Percentiles rank a stretch among this genome's conserved stretches.
phyloP scores from a whole-genome alignment of 2,797 vertebrate genomes.

The Hippoglossus hippoglossus region DNA sequence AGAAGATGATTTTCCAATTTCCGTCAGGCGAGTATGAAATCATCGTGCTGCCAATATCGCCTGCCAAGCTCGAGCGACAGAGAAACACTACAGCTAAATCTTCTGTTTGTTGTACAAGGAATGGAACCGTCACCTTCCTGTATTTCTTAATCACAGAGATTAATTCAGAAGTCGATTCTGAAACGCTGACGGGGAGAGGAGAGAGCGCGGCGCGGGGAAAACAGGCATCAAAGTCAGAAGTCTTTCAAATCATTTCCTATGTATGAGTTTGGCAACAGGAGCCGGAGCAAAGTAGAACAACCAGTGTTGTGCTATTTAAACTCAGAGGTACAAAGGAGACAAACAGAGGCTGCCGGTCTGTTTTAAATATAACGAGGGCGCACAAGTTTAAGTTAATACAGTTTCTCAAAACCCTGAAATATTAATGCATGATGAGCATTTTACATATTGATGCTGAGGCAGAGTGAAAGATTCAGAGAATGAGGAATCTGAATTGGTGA shows the following conservation, averaged over 20 bases:
- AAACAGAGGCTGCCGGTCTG: conserved; percentile 50
- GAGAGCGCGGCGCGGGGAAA: conserved; percentile 26
- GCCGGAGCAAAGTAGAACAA: conserved; percentile 55
- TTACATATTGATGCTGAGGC: conserved; percentile 20
- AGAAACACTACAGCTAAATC: conserved; percentile 64
- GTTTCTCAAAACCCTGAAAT: conserved; percentile 26
- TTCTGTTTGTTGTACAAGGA: conserved; percentile 71
- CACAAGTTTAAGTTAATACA: conserved; percentile 32
- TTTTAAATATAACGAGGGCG: conserved; percentile 33
- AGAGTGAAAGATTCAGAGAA: conserved; percentile 30
- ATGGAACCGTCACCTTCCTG: conserved; percentile 65
- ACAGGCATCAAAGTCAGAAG: conserved; percentile 64
- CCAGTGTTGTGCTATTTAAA: conserved; percentile 51
- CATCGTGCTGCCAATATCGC: conserved; percentile 69
- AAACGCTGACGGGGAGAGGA: conserved; percentile 27
- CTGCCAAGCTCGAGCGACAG: conserved; percentile 68
- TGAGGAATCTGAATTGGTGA: conserved; percentile 1
- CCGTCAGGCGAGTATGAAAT: conserved; percentile 76
- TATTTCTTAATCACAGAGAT: conserved; percentile 76
- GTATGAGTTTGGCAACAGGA: conserved; percentile 46
- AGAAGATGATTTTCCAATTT: conserved; percentile 79
- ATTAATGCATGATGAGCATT: conserved; percentile 36
- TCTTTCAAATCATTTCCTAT: conserved; percentile 63
- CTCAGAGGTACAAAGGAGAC: conserved; percentile 46
- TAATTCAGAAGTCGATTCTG: conserved; percentile 67